Conservation (phyloP, 2,888 invertebrate species). For the Spisula subtruncata region DNA sequence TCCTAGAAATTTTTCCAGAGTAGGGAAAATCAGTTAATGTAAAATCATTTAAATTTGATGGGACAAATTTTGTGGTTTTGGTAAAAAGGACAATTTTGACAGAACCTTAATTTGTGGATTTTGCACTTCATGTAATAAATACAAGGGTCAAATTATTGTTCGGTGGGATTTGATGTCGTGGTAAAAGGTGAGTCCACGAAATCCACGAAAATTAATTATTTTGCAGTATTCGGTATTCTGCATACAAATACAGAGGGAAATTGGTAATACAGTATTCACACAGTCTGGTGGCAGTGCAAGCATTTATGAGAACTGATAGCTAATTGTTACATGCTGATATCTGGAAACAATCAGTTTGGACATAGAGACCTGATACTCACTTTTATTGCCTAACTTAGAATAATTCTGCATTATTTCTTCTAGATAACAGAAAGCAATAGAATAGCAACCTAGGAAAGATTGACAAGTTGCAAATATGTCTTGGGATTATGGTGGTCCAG, state of each 20-base stretch:
- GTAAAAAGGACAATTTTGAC: too few species aligned
- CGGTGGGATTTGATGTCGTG: too few species aligned
- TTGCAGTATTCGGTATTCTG: background rate
- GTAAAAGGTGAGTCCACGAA: too few species aligned
- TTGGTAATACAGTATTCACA: constrained; percentile 10
- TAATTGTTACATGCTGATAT: constrained; percentile 50
- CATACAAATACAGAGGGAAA: background rate
- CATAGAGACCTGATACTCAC: constrained; percentile 24
- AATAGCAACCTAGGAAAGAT: constrained; percentile 37
- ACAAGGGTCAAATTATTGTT: too few species aligned
- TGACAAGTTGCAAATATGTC: constrained; percentile 23
- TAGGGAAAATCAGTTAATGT: background rate
- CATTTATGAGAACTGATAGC: constrained; percentile 35
- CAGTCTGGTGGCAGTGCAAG: background rate
- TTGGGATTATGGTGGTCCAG: background rate
- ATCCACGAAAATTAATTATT: too few species aligned
- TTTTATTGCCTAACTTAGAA: constrained; percentile 54
- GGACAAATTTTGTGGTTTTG: too few species aligned
- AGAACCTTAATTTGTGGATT: too few species aligned
- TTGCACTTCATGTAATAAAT: too few species aligned
- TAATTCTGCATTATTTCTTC: constrained; percentile 43
- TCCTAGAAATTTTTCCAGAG: background rate
- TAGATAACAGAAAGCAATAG: constrained; percentile 25
- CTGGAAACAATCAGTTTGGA: constrained; percentile 47
- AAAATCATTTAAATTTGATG: too few species aligned